A percentile compares a stretch with the other conserved stretches of the same genome.
Evolutionary conservation across 2,888 invertebrate species (phyloP).

Genomic region (Noctua janthe): DNA sequence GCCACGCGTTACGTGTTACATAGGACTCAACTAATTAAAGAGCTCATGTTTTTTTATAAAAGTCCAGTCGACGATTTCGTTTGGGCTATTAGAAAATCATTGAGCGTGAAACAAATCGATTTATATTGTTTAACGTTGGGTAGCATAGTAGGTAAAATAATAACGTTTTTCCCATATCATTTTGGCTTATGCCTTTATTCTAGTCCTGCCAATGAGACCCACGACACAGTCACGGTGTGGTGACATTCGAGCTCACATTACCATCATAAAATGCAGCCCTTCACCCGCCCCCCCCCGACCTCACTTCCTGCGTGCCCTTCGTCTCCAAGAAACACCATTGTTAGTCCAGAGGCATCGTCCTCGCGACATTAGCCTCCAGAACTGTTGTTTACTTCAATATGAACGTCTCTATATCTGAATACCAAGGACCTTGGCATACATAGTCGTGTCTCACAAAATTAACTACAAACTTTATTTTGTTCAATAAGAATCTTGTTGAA

Average conservation of each 20-base stretch:
- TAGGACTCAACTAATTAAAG: background rate
- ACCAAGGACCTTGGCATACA: background rate
- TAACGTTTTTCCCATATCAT: background rate
- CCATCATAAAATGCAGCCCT: conserved; percentile 18
- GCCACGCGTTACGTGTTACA: too few species aligned
- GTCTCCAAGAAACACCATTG: conserved; percentile 19
- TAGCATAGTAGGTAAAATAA: background rate
- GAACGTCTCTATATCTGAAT: background rate
- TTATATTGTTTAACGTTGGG: background rate
- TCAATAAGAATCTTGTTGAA: background rate
- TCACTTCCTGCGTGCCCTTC: background rate
- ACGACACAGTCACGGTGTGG: background rate
- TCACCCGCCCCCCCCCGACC: too few species aligned
- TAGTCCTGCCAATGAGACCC: background rate
- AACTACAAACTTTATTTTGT: background rate
- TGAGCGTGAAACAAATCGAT: background rate
- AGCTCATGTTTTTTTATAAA: background rate
- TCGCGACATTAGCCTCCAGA: background rate
- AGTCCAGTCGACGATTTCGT: background rate
- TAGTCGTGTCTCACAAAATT: background rate
- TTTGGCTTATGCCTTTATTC: background rate
- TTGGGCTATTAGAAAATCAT: background rate
- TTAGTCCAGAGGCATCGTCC: conserved; percentile 15
- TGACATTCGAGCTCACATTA: conserved; percentile 28
- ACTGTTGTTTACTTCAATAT: background rate